These are phyloP conservation scores for Thaumatotibia leucotreta DNA, from an alignment of 1,140 invertebrate species.

Conservation along the genomic window DNA sequence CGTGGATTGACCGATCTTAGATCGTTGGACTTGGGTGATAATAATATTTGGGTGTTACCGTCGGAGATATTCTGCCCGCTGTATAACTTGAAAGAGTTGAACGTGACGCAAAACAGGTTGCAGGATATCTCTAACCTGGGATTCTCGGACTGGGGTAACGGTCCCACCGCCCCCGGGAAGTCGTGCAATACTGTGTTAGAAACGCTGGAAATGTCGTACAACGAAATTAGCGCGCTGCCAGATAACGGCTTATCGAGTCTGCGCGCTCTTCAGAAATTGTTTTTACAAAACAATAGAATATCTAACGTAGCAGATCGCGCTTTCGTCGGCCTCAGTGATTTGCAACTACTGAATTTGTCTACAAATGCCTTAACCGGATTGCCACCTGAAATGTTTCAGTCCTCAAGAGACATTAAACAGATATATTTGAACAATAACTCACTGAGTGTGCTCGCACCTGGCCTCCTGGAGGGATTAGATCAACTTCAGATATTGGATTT, in stretches of 20 bases:
- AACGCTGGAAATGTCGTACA: slow-evolving; percentile 85
- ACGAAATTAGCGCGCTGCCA: slow-evolving; percentile 83
- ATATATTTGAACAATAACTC: slow-evolving; percentile 90
- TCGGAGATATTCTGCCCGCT: slow-evolving; percentile 86
- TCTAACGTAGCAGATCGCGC: slow-evolving; percentile 85
- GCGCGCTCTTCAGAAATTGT: slow-evolving; percentile 80
- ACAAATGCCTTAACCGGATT: slow-evolving; percentile 86
- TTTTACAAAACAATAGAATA: slow-evolving; percentile 86
- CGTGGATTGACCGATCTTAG: slow-evolving; percentile 82
- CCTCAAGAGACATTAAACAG: slow-evolving; percentile 82
- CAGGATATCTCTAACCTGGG: slow-evolving; percentile 85
- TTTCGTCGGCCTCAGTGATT: slow-evolving; percentile 81
- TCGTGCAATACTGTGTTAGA: slow-evolving; percentile 82
- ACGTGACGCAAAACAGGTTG: slow-evolving; percentile 86
- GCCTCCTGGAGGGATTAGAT: slow-evolving; percentile 85
- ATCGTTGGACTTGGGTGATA: slow-evolving; percentile 85
- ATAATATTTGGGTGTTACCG: slow-evolving; percentile 88
- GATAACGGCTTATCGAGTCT: slow-evolving; percentile 85
- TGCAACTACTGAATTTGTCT: slow-evolving; percentile 86
- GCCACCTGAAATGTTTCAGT: slow-evolving; percentile 86
- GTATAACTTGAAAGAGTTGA: slow-evolving; percentile 81
- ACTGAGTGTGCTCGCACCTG: slow-evolving; percentile 85
- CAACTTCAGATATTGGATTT: slow-evolving; percentile 88
- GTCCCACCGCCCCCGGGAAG: slow-evolving; percentile 75
- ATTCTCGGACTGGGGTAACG: slow-evolving; percentile 82